These are phyloP conservation scores for Ecliptopera silaceata DNA, from an alignment of 2,888 invertebrate species.

Conservation along the genomic window DNA sequence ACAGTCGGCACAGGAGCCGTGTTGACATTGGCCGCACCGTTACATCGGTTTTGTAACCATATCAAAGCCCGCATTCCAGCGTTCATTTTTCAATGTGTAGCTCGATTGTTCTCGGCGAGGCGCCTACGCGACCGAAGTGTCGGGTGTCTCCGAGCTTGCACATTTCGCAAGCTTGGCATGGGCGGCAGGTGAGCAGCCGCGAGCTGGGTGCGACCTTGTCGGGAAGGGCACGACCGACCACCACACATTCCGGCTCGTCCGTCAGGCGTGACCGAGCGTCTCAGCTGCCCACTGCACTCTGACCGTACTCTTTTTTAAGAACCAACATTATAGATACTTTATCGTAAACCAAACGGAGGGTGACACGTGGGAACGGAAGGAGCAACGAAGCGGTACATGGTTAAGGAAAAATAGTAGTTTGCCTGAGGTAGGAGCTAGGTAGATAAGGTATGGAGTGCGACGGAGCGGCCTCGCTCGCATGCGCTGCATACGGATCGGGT, in stretches of 20 bases:
- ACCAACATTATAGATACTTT: slow-evolving; percentile 23
- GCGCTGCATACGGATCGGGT: slow-evolving; percentile 71
- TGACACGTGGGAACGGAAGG: slow-evolving; percentile 47
- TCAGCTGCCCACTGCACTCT: slow-evolving; percentile 33
- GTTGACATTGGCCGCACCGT: slow-evolving; percentile 78
- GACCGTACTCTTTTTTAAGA: slow-evolving; percentile 28
- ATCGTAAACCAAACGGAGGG: slow-evolving; percentile 29
- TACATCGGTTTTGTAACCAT: slow-evolving; percentile 75
- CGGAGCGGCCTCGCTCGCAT: slow-evolving; percentile 69
- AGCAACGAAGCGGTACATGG: slow-evolving; percentile 37
- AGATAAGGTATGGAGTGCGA: slow-evolving; percentile 37
- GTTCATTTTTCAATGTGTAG: slow-evolving; percentile 63
- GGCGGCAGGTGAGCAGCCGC: slow-evolving; percentile 58
- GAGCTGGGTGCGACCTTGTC: slow-evolving; percentile 53
- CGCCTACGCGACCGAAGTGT: slow-evolving; percentile 63
- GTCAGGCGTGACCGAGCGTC: slow-evolving; percentile 45
- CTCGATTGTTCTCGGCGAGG: slow-evolving; percentile 65
- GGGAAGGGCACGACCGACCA: slow-evolving; percentile 36
- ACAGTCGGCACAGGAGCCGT: slow-evolving; percentile 63
- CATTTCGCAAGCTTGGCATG: slow-evolving; percentile 48
- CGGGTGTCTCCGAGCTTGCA: slow-evolving; percentile 65
- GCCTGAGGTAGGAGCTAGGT: slow-evolving; percentile 33
- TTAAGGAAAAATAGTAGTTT: slow-evolving; percentile 37
- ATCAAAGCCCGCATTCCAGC: slow-evolving; percentile 75
- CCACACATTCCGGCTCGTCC: slow-evolving; percentile 43